Percentiles rank a stretch among this genome's conserved stretches.
phyloP scores from a whole-genome alignment of 2,888 invertebrate genomes.

The Drosophila aldrichi region DNA sequence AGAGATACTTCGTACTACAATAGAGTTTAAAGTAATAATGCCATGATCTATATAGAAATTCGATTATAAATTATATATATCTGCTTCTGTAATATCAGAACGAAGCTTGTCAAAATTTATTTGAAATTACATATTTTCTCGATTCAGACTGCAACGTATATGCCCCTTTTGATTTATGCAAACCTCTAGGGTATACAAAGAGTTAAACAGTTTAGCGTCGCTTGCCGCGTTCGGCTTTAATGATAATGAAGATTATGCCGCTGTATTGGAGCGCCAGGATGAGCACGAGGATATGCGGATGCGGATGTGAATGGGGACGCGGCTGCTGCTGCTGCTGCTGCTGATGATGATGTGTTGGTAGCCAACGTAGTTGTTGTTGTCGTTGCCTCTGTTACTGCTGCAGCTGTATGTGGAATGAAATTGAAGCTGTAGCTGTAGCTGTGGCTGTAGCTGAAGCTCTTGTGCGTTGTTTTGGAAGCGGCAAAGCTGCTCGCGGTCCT shows the following conservation, averaged over 20 bases:
- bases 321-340: constrained; percentile 34
- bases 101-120: neutral
- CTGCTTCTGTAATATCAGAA: neutral
- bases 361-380: constrained; percentile 28
- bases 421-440: constrained; percentile 54
- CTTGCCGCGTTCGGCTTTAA: constrained; percentile 67
- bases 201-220: constrained; percentile 71
- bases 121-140: neutral
- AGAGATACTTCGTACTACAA: neutral
- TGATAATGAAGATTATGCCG: constrained; percentile 77
- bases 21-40: neutral
- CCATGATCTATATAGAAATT: neutral
- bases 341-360: constrained; percentile 56
- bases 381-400: constrained; percentile 13
- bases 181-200: constrained; percentile 27
- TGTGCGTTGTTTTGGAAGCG: constrained; percentile 47
- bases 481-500: constrained; percentile 55
- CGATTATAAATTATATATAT: neutral
- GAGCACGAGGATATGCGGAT: constrained; percentile 20
- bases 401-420: constrained; percentile 58
- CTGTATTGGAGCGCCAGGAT: constrained; percentile 39
- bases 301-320: constrained; percentile 10
- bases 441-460: constrained; percentile 25
- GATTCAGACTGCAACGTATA: neutral
- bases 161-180: neutral